Percentiles rank a stretch among this genome's conserved stretches.
Conservation (phyloP, 2,113 vertebrate genomes). For the Syngnathus scovelli region DNA sequence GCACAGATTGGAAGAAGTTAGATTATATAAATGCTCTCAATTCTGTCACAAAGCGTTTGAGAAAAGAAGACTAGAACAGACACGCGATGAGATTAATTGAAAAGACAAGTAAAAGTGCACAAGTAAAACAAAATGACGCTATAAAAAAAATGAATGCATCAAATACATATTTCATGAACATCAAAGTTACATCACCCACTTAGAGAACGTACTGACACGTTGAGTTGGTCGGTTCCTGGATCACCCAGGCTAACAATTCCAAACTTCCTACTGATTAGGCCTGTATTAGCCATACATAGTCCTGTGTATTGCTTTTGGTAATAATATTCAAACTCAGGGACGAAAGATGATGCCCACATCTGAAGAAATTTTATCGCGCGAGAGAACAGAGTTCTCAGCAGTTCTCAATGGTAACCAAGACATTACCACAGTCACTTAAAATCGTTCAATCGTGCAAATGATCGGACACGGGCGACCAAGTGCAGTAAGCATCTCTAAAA, state of each 20-base stretch:
- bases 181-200: neutral
- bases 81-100: neutral
- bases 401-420: too few species aligned
- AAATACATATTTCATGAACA: neutral
- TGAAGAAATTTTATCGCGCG: too few species aligned
- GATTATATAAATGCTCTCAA: neutral
- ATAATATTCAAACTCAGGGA: neutral
- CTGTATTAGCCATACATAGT: neutral
- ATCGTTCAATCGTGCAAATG: too few species aligned
- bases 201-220: neutral
- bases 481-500: neutral
- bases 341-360: too few species aligned
- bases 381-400: too few species aligned
- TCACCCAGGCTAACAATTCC: neutral
- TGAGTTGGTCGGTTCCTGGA: neutral
- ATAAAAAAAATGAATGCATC: neutral
- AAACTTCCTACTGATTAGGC: neutral
- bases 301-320: neutral
- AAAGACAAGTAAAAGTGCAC: neutral
- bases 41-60: neutral
- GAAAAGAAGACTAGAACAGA: neutral
- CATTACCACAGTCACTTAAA: too few species aligned
- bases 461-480: neutral
- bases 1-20: constrained; percentile 5
- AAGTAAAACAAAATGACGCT: constrained; percentile 7